Evolutionary conservation across 2,797 vertebrate species (phyloP).

Genomic region (Sciurus vulgaris): DNA sequence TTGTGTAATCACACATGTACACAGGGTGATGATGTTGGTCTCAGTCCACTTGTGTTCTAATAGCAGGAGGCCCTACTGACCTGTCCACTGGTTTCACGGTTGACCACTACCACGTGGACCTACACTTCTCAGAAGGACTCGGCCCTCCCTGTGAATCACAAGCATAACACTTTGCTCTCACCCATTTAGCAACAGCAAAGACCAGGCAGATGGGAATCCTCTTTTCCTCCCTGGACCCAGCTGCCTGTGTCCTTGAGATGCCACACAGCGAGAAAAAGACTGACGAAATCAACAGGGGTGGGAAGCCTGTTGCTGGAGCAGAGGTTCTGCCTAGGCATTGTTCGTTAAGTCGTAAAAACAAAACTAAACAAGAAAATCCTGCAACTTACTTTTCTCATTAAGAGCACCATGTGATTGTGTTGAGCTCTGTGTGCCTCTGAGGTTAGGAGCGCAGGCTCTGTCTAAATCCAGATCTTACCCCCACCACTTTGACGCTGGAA

Average conservation of each 20-base stretch:
- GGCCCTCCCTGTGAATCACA: neutral
- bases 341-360: neutral
- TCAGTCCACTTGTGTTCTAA: neutral
- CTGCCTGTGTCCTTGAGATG: neutral
- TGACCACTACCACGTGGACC: neutral
- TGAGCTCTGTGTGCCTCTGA: neutral
- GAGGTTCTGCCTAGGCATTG: neutral
- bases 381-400: neutral
- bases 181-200: no score
- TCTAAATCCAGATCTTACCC: neutral
- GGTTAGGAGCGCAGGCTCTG: neutral
- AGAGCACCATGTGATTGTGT: neutral
- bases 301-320: neutral
- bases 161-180: neutral
- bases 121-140: neutral
- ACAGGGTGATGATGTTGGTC: no score
- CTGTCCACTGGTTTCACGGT: neutral
- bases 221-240: rapidly evolving
- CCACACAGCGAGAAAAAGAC: neutral
- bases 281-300: neutral
- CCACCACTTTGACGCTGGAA: no score
- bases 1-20: no score
- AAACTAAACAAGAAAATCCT: neutral
- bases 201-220: neutral
- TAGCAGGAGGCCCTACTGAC: neutral